Evolutionary conservation across 2,113 vertebrate species (phyloP), one percentile per base, ranked within the genome.

Genomic region (Scolopax mira): DNA sequence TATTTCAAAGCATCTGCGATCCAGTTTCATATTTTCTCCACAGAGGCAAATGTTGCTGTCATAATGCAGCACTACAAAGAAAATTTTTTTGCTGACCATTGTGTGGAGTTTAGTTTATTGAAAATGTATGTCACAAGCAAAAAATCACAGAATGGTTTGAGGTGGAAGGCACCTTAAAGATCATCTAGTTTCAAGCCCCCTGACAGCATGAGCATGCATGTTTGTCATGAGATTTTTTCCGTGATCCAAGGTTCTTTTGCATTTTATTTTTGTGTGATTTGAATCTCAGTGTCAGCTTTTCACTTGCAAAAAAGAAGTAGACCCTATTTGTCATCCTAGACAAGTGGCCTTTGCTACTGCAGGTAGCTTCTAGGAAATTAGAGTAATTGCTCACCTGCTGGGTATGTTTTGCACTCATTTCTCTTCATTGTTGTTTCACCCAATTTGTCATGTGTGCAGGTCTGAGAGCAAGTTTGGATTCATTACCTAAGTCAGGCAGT

Each of bases 281-380:
- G 21, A 94, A 80, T 83, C 54, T 67, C 33, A 17, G 16, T 61
- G 42, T 72, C 71, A 77, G 30, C 37, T 41, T 85, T 87, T 82
- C n/a, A 27, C 37, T 69, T 77, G 25, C 33, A 37, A 73, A 62
- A 66, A 62, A 51, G 8, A 88, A 54, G 44, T 41, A 70, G 39
- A 21, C 55, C 30, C 61, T 85, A 42, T 96, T 73, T 94, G 88
- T 95, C 88, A 88, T 46, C 75, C 33, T 33, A n/a, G 94, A 95
- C 78, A 88, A 49, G 55, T 64, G 62, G 37, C 35, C 69, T 42
- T 89, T 79, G 42, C 85, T 79, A 12, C 61, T 89, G 5, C 77
- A 52, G 42, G 64, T 67, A 41, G 33, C 90, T 96, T 96, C 91
- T 91, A 69, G 90, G 84, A 95, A 97, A 93, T 44, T n/a, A 85